Base-by-base conservation (phyloP, 2,797 vertebrate species). In the Enteromius treurensis region DNA sequence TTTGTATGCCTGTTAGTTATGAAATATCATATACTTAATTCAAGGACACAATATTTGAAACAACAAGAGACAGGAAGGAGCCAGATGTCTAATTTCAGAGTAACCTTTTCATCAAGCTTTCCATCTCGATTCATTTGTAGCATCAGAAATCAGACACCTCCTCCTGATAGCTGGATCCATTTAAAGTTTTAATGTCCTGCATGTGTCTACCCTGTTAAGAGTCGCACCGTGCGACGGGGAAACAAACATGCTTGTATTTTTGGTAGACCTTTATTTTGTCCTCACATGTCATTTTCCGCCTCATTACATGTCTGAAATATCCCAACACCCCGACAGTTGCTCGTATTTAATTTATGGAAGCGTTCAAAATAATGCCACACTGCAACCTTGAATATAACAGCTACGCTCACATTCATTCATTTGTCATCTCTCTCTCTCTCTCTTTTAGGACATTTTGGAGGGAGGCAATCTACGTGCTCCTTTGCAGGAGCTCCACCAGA, bases 401-500 rank as follows among this genome's bases (percentile, higher is more conserved):
- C 76, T 71, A 53, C 51, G 75, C 79, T 80, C 74, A 1, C 69
- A 49, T 79, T 51, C 71, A 55, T 74, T 80, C 45, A 55, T 81
- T 73, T 55, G 29, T 74, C 34, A 77, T 80, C 74, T 62, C 60
- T 67, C 34, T 47, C 51, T 67, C 21, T 67, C 15, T 75, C 51
- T 67, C 21, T 68, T 15, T 75, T 88, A 99, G 98, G 98, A 99
- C 82, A 96, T 99, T 88, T 93, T 99, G 86, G 98, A 98, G 89
- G 98, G 98, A 1, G 96, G 96, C 82, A 98, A 96, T 86, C 93
- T 99, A 71, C 97, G 98, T 0, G 88, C 92, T 70, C 96, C 97
- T 0, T 95, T 99, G 84, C 97, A 98, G 92, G 98, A 99, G 75
- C 96, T 99, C 21, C 98, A 99, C 89, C 97, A 99, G 93, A 99